Evolutionary conservation across 2,113 vertebrate species (phyloP).

Genomic region (Hemiscyllium ocellatum): DNA sequence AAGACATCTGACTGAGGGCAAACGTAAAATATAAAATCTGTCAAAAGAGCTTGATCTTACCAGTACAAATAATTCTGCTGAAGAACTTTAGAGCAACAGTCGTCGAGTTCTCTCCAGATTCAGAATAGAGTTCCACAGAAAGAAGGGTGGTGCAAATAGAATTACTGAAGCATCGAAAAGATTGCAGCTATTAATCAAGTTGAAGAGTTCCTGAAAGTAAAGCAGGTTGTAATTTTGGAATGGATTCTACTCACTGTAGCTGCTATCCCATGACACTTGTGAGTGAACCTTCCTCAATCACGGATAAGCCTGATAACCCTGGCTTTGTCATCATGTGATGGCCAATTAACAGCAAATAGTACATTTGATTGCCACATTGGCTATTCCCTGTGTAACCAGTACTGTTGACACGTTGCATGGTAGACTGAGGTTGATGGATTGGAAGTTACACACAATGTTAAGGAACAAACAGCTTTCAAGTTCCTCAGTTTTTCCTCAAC

Average conservation of each 20-base stretch:
- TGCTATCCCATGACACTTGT: not conserved
- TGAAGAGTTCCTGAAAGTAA: not conserved
- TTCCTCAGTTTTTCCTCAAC: not conserved
- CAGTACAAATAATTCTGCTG: not conserved
- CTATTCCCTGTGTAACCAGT: not conserved
- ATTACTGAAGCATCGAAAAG: not conserved
- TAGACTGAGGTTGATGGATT: not conserved
- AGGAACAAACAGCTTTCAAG: conserved; percentile 7
- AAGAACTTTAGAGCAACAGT: not conserved
- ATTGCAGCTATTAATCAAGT: not conserved
- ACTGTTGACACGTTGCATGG: not conserved
- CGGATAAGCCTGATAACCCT: not conserved
- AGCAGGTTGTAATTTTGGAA: not conserved
- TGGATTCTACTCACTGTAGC: not conserved
- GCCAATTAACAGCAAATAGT: conserved; percentile 1
- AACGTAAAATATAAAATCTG: not conserved
- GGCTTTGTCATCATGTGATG: conserved; percentile 29
- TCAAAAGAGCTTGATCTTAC: not conserved
- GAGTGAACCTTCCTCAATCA: conserved; percentile 39
- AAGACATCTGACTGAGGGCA: not conserved
- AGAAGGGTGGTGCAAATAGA: not conserved
- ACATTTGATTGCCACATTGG: conserved; percentile 24
- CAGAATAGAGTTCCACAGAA: not conserved
- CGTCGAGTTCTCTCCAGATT: not conserved
- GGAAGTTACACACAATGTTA: not conserved